A percentile compares a stretch with the other conserved stretches of the same genome.
Conservation (phyloP, 2,797 vertebrate genomes). For the Orestias chungarensis region DNA sequence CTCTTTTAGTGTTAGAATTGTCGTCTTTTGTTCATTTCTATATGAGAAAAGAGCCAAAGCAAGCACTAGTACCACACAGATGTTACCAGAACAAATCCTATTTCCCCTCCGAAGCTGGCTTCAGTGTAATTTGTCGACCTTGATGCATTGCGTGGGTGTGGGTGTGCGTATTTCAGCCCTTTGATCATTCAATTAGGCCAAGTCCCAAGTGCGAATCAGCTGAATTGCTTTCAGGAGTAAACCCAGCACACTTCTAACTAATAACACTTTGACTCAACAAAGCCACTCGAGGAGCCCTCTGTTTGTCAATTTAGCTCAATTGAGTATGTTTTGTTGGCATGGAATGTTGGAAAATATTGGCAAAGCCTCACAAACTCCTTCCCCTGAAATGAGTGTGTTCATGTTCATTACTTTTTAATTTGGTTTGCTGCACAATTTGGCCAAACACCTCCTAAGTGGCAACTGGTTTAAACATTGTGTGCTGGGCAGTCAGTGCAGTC, state of each 20-base stretch:
- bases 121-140: conserved; percentile 42
- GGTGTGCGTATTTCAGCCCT: conserved; percentile 35
- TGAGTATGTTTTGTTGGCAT: conserved; percentile 37
- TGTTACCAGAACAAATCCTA: conserved; percentile 48
- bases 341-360: background rate
- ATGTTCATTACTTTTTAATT: conserved; percentile 10
- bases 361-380: conserved; percentile 3
- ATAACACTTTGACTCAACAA: conserved; percentile 40
- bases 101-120: conserved; percentile 58
- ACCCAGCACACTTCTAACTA: conserved; percentile 18
- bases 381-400: conserved; percentile 2
- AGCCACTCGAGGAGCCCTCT: conserved; percentile 20
- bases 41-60: conserved; percentile 32
- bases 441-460: background rate
- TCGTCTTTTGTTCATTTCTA: conserved; percentile 45
- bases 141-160: conserved; percentile 26
- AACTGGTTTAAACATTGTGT: conserved; percentile 8
- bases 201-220: conserved; percentile 46
- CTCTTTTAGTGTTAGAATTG: conserved; percentile 28
- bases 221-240: conserved; percentile 49
- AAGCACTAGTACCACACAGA: conserved; percentile 43
- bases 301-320: conserved; percentile 41
- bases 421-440: conserved; percentile 15
- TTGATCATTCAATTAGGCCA: conserved; percentile 56
- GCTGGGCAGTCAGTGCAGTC: conserved; percentile 1